These are phyloP conservation scores for Oligia strigilis DNA, from an alignment of 2,888 invertebrate genomes.

Conservation along the genomic window DNA sequence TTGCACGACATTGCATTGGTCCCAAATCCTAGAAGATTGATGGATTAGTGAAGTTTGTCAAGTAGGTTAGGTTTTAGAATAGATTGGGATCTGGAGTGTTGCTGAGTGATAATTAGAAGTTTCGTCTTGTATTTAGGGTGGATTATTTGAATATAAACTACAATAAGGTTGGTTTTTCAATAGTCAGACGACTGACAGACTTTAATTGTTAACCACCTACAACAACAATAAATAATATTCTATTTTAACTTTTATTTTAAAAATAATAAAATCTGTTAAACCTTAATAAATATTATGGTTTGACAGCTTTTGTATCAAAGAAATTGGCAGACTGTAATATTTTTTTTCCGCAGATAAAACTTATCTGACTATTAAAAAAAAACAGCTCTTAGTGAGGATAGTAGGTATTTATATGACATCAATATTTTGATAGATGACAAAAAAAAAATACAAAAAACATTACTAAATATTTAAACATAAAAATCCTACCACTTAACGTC, in stretches of 20 bases:
- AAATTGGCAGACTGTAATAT: neutral
- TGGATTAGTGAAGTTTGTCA: constrained; percentile 58
- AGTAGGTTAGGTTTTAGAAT: constrained; percentile 45
- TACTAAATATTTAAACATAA: neutral
- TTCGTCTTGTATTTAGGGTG: neutral
- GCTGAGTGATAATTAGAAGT: constrained; percentile 28
- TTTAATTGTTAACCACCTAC: too few species aligned
- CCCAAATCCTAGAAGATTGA: constrained; percentile 92
- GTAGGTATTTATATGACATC: neutral
- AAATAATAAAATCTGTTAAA: neutral
- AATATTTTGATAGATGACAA: neutral
- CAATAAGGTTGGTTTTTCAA: neutral
- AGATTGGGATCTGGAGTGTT: constrained; percentile 46
- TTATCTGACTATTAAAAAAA: neutral
- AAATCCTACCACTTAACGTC: neutral
- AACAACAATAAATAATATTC: neutral
- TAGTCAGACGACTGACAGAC: neutral
- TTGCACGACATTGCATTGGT: constrained; percentile 95
- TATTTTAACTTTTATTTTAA: neutral
- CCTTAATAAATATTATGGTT: too few species aligned
- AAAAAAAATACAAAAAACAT: neutral
- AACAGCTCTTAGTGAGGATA: neutral
- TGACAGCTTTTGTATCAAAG: too few species aligned
- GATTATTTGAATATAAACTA: neutral
- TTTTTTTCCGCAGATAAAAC: neutral